phyloP scores from a whole-genome alignment of 1,140 invertebrate species.

The Copidosoma floridanum region DNA sequence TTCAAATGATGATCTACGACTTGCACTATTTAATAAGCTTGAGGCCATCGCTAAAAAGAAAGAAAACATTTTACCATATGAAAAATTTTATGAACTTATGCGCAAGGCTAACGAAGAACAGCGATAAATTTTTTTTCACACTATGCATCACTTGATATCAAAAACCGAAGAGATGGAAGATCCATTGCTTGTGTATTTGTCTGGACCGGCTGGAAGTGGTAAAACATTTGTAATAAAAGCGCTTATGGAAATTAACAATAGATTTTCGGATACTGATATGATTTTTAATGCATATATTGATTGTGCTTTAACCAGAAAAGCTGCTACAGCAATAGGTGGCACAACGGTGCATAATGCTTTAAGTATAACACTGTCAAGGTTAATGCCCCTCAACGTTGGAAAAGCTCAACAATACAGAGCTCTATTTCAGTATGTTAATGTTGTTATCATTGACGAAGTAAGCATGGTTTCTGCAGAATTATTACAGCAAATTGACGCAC shows the following conservation, averaged over 20 bases:
- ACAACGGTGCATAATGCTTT: constrained; percentile 25
- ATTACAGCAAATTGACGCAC: constrained; percentile 32
- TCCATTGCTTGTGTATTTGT: too few relatives aligned
- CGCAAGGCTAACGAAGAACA: too few relatives aligned
- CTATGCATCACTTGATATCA: too few relatives aligned
- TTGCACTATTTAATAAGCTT: too few relatives aligned
- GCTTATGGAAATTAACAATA: constrained; percentile 34
- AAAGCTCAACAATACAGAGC: constrained; percentile 19
- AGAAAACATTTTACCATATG: too few relatives aligned
- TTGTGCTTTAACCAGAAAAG: constrained; percentile 47
- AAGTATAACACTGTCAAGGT: background rate
- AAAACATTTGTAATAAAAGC: too few relatives aligned
- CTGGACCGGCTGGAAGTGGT: too few relatives aligned
- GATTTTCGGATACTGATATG: constrained; percentile 15
- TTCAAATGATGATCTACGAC: background rate
- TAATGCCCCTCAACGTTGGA: background rate
- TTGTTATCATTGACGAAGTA: constrained; percentile 49
- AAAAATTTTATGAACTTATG: too few relatives aligned
- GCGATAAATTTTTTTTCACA: too few relatives aligned
- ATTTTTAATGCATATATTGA: constrained; percentile 36
- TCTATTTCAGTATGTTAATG: constrained; percentile 35
- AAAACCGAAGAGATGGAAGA: too few relatives aligned
- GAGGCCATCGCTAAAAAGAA: too few relatives aligned
- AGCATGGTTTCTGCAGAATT: constrained; percentile 39
- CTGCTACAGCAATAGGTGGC: constrained; percentile 37